Percentiles rank a stretch among this genome's conserved stretches.
These are phyloP conservation scores for Cosmopolites sordidus DNA, from an alignment of 2,888 invertebrate genomes.

Conservation along the genomic window DNA sequence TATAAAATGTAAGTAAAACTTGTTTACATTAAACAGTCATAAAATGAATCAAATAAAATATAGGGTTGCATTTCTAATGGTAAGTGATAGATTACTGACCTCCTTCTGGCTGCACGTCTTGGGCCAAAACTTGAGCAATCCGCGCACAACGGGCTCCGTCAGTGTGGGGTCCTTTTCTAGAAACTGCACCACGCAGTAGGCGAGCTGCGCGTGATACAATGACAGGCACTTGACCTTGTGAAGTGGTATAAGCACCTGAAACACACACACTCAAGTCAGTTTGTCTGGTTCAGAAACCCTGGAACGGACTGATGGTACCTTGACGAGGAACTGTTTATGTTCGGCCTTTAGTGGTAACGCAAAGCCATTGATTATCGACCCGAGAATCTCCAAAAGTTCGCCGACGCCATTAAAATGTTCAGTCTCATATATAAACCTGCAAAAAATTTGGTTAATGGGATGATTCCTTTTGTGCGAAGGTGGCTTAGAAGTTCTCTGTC, in stretches of 20 bases:
- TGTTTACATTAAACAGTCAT: too few relatives aligned
- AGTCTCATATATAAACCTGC: slow-evolving; percentile 97
- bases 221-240: slow-evolving; percentile 72
- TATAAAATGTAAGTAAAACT: too few relatives aligned
- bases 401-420: slow-evolving; percentile 98
- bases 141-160: slow-evolving; percentile 91
- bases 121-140: slow-evolving; percentile 96
- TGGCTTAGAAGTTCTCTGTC: too few relatives aligned
- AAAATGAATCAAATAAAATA: too few relatives aligned
- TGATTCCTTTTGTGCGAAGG: too few relatives aligned
- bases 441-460: too few relatives aligned
- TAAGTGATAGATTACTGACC: too few relatives aligned
- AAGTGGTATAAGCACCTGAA: slow-evolving; percentile 43
- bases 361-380: slow-evolving; percentile 98
- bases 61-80: too few relatives aligned
- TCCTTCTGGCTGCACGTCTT: slow-evolving; percentile 99
- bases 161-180: slow-evolving; percentile 88
- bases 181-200: slow-evolving; percentile 99
- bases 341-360: slow-evolving; percentile 97
- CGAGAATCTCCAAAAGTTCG: slow-evolving; percentile 93
- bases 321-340: slow-evolving; percentile 94
- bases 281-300: too few relatives aligned
- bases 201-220: slow-evolving; percentile 95
- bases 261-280: too few relatives aligned
- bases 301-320: slow-evolving; percentile 49